A percentile compares a stretch with the other conserved stretches of the same genome.
phyloP scores from a whole-genome alignment of 2,113 vertebrate genomes.

The Mesembrinibis cayennensis region DNA sequence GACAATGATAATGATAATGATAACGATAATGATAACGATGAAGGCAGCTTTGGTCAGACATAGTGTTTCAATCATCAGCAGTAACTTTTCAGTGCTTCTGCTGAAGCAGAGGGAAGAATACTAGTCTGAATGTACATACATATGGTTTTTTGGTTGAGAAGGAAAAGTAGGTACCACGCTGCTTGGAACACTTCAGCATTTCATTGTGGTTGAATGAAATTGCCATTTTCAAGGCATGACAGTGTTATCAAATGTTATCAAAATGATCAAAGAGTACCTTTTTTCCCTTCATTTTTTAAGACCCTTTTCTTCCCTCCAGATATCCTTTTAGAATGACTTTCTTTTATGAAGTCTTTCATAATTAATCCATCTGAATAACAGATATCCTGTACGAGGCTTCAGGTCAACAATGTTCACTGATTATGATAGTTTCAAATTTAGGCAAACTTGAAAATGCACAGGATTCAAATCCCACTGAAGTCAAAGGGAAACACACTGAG shows the following conservation, averaged over 20 bases:
- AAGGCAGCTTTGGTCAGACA: background rate
- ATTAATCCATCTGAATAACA: background rate
- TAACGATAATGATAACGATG: background rate
- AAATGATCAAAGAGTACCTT: background rate
- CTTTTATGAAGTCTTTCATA: conserved; percentile 9
- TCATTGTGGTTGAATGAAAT: background rate
- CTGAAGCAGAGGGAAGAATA: background rate
- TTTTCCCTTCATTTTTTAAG: background rate
- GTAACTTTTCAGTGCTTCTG: background rate
- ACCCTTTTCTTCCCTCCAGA: background rate
- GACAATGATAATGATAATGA: background rate
- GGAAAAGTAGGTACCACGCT: background rate
- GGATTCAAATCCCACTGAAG: background rate
- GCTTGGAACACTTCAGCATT: background rate
- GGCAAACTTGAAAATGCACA: background rate
- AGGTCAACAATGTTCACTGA: background rate
- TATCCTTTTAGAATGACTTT: background rate
- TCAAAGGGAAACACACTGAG: background rate
- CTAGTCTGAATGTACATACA: background rate
- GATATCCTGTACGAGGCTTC: background rate
- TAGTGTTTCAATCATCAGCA: background rate
- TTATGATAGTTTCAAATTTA: background rate
- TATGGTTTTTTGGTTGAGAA: background rate
- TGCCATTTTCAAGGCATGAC: background rate
- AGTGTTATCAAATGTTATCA: background rate